Evolutionary conservation across 2,113 vertebrate species (phyloP), one percentile per base, ranked within the genome.

Genomic region (Rostratula benghalensis): DNA sequence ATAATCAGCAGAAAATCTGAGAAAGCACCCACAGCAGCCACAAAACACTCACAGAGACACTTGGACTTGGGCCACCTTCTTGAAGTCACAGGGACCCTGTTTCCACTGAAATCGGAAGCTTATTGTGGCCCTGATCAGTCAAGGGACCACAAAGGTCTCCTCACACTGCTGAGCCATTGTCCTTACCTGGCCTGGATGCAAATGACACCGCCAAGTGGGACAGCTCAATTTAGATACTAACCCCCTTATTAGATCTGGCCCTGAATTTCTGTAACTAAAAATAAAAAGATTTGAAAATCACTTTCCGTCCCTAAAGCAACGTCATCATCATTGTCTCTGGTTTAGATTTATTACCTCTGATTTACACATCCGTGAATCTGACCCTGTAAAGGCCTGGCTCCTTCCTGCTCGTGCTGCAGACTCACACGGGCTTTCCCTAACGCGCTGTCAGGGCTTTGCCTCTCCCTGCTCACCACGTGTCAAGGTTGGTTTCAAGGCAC

Each of bases 1-100:
- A 92, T 96, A 96, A 97, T 97, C 89, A 97, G 86, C 86, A 98
- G 90, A 97, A 97, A 97, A 91, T 96, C 90, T 89, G 67, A 93
- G 87, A 89, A 89, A 95, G 78, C 69, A 95, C 77, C 85, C 93
- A 95, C 79, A 81, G 88, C 93, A 96, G 87, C 78, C 77, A 90
- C 95, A 95, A 86, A 97, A 96, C 80, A 86, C 89, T 1, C 6
- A 54, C 82, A 68, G 71, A 73, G 79, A 92, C 84, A 79, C 48
- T 53, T 96, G 87, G 53, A 87, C 89, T 86, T 13, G 0, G 74
- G 57, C 74, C 57, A 96, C 67, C 69, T 94, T 80, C 45, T 33
- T 46, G 51, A 67, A 56, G 33, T 50, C 93, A 63, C 76, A 85
- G 83, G 61, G 85, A 81, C 18, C 28, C 78, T 83, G 33, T 8